Conservation (phyloP, 2,113 vertebrate species). For the Oxyruncus cristatus region DNA sequence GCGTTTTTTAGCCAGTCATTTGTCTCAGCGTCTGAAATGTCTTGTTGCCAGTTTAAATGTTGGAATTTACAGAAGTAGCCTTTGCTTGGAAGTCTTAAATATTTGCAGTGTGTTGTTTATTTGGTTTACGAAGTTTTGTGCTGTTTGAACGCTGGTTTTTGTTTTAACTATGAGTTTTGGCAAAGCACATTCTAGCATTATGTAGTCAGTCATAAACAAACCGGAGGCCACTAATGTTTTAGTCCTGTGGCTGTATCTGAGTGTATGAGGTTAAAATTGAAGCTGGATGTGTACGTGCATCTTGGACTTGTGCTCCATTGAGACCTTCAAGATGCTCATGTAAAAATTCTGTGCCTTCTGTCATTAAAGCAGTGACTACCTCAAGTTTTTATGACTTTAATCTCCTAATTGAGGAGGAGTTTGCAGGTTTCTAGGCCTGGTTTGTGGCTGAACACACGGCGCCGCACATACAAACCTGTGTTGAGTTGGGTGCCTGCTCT, state of each 20-base stretch:
- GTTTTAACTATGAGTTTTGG: constrained; percentile 11
- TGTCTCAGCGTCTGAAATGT: not conserved
- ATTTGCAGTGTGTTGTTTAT: constrained; percentile 24
- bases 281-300: not conserved
- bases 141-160: not conserved
- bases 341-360: not conserved
- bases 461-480: accelerated
- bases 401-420: not conserved
- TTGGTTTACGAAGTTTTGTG: constrained; percentile 23
- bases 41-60: not conserved
- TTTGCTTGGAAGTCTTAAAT: constrained; percentile 1
- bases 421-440: not conserved
- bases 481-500: accelerated
- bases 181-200: not conserved
- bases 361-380: not conserved
- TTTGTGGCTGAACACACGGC: not conserved
- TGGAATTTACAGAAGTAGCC: not conserved
- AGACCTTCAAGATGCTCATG: not conserved
- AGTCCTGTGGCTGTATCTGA: not conserved
- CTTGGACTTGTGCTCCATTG: not conserved
- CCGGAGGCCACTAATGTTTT: not conserved
- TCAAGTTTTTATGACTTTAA: not conserved
- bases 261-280: not conserved
- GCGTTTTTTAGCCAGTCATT: not conserved
- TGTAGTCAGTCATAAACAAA: constrained; percentile 12